Conservation (phyloP, 2,113 vertebrate species). For the Saguinus midas region DNA sequence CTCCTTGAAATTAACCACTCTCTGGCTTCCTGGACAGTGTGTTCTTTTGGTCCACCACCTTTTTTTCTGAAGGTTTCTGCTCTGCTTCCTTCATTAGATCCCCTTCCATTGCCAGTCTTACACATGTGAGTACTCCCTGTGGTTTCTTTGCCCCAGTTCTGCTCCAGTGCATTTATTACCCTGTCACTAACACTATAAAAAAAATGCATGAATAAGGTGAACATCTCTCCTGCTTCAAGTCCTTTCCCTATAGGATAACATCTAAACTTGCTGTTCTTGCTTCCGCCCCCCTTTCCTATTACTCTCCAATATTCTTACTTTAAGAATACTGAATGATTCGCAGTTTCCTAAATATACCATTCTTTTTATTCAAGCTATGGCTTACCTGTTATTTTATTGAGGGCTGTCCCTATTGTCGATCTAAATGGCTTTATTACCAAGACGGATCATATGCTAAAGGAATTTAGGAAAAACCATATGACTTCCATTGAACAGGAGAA, state of each 20-base stretch:
- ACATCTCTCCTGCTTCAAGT: neutral
- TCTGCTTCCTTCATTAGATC: neutral
- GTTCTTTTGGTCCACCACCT: neutral
- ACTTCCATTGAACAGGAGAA: neutral
- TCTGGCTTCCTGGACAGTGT: neutral
- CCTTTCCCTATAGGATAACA: neutral
- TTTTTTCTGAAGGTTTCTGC: neutral
- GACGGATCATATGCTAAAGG: neutral
- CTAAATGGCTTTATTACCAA: conserved; percentile 10
- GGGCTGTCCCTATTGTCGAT: neutral
- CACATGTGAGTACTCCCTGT: neutral
- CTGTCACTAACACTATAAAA: neutral
- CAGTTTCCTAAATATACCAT: conserved; percentile 9
- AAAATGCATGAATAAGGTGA: neutral
- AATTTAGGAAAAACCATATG: conserved; percentile 21
- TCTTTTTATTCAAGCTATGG: conserved; percentile 18
- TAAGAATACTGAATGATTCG: conserved; percentile 28
- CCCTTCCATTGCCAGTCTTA: neutral
- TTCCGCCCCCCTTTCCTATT: neutral
- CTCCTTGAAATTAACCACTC: neutral
- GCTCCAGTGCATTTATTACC: neutral
- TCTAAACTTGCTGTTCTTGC: neutral
- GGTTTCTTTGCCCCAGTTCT: neutral
- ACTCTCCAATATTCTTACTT: conserved; percentile 21
- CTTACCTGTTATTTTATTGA: conserved; percentile 26